Base-by-base conservation (phyloP, 2,113 vertebrate species). In the Spea bombifrons region DNA sequence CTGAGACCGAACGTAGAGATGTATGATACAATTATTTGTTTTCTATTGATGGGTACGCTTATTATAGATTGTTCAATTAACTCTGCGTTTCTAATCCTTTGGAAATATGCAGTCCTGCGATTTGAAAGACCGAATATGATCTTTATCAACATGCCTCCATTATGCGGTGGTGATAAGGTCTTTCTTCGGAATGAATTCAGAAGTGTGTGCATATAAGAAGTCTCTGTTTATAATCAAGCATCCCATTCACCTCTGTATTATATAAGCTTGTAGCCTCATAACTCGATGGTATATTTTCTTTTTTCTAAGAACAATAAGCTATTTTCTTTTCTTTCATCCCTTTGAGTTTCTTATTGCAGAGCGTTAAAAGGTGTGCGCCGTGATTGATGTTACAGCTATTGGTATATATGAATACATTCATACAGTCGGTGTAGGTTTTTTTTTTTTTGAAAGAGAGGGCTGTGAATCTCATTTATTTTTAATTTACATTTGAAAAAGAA, bases 11-110 rank as follows among this genome's bases (percentile, higher is more conserved):
- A 49, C 7, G 13, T 44, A 15, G 49, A 66, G 50, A 73, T 80
- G 73, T 80, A 80, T 66, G 66, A 65, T 50, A 67, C 50, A 80
- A 80, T 80, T 57, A 73, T 17, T 47, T 30, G 48, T 59, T 66
- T 72, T 30, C 4, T 80, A 67, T 80, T 67, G 64, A 73, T 59
- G 70, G 8, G 30, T 44, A 30, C 70, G 67, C 16, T 45, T 46
- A 63, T 15, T 70, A 16, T 67, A 77, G 75, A 77, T 77, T 43
- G 53, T 13, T 15, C 46, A 70, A 49, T 70, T 63, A 63, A 30
- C 52, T 63, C 49, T 5, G 3, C 7, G n/a, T 43, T 46, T 59
- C 47, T 55, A 43, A 75, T 75, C 65, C 49, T 44, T 55, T 16
- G 53, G 74, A 43, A 59, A 59, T 12, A 9, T 12, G 10, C 12